Evolutionary conservation across 2,888 invertebrate species (phyloP).

Genomic region (Cremastinae sp.): DNA sequence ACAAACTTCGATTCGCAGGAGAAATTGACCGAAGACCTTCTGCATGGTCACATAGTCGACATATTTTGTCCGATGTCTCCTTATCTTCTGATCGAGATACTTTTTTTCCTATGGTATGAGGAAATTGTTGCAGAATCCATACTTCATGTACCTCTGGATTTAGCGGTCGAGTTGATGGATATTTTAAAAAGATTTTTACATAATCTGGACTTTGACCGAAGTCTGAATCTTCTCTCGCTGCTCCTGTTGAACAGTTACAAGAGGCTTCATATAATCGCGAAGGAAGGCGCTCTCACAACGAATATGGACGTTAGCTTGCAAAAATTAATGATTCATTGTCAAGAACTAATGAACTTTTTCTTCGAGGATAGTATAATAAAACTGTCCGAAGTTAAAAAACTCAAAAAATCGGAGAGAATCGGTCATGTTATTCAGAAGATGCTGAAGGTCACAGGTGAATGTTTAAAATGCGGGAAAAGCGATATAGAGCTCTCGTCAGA

Average conservation of each 20-base stretch:
- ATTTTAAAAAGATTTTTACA: conserved; percentile 66
- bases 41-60: conserved; percentile 72
- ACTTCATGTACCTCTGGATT: conserved; percentile 72
- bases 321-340: conserved; percentile 64
- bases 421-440: conserved; percentile 71
- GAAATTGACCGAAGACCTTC: conserved; percentile 71
- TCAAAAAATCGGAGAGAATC: conserved; percentile 61
- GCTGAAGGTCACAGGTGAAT: conserved; percentile 64
- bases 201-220: conserved; percentile 68
- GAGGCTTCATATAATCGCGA: conserved; percentile 65
- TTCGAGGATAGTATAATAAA: conserved; percentile 63
- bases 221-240: conserved; percentile 56
- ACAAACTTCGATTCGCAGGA: conserved; percentile 72
- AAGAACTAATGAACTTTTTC: conserved; percentile 70
- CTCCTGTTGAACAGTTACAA: conserved; percentile 66
- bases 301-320: conserved; percentile 62
- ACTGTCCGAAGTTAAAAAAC: conserved; percentile 45
- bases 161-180: conserved; percentile 71
- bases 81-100: conserved; percentile 73
- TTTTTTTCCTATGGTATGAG: conserved; percentile 72
- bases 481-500: conserved; percentile 18
- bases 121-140: conserved; percentile 71
- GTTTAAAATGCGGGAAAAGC: conserved; percentile 58
- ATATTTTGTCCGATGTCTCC: conserved; percentile 74
- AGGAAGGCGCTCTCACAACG: conserved; percentile 64